phyloP scores from a whole-genome alignment of 2,797 vertebrate genomes.

The Takifugu ocellatus region DNA sequence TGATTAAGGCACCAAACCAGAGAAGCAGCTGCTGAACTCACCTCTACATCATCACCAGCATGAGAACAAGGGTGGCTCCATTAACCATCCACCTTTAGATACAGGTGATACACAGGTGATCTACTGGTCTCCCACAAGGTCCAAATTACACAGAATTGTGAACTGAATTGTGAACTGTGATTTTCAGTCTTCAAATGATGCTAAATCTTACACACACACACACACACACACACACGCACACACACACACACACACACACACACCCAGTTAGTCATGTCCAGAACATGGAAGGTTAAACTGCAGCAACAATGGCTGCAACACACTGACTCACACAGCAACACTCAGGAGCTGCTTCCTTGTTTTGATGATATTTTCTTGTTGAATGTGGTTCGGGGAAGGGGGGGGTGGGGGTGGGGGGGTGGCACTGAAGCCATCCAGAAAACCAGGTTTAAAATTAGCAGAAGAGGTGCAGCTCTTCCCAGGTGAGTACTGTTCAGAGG shows the following conservation, averaged over 20 bases:
- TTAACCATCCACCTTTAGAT: no score
- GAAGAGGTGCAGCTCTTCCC: constrained; percentile 4
- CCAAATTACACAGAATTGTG: no score
- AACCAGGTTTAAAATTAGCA: constrained; percentile 26
- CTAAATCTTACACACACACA: not conserved
- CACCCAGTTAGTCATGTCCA: constrained; percentile 5
- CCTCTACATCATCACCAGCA: constrained; percentile 6
- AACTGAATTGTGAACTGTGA: no score
- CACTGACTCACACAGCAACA: not conserved
- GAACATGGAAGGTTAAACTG: constrained; percentile 6
- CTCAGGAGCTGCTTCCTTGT: not conserved
- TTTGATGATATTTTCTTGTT: not conserved
- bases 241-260: constrained; percentile 24
- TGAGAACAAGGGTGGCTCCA: no score
- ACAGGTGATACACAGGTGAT: no score
- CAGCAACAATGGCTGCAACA: not conserved
- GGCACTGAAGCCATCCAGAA: constrained; percentile 15
- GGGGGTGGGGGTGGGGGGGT: not conserved
- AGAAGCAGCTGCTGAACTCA: constrained; percentile 2
- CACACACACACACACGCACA: constrained; percentile 2
- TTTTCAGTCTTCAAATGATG: no score
- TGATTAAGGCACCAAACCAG: constrained; percentile 22
- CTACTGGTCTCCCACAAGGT: no score
- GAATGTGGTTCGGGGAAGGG: no score
- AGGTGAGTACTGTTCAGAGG: constrained; percentile 16